Percentiles rank a stretch among this genome's conserved stretches.
Evolutionary conservation across 2,888 invertebrate species (phyloP).

Genomic region (Polyommatus iphigenia): DNA sequence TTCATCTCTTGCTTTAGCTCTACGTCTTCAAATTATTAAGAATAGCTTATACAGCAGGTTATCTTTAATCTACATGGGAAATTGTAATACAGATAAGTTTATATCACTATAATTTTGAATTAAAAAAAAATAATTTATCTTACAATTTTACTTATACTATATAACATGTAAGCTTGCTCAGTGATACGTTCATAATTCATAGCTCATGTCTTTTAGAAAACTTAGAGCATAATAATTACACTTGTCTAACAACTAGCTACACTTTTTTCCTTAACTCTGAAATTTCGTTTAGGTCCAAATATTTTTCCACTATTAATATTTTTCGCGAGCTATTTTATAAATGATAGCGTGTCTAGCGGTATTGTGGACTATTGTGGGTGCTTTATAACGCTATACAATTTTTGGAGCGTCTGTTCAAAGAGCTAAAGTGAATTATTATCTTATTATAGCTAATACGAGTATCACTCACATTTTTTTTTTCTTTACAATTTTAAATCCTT

Average conservation of each 20-base stretch:
- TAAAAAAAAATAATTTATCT: too few relatives aligned
- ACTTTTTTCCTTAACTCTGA: background rate
- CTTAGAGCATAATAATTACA: too few relatives aligned
- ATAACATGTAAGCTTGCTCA: too few relatives aligned
- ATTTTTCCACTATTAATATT: background rate
- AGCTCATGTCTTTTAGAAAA: background rate
- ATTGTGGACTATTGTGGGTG: constrained; percentile 8
- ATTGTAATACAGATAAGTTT: too few relatives aligned
- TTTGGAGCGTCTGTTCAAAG: constrained; percentile 45
- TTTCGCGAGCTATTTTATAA: constrained; percentile 1
- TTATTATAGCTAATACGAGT: constrained; percentile 51
- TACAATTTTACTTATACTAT: too few relatives aligned
- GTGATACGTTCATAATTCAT: too few relatives aligned
- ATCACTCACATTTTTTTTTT: background rate
- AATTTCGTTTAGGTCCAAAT: background rate
- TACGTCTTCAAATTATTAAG: too few relatives aligned
- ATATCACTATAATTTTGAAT: too few relatives aligned
- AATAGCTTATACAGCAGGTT: too few relatives aligned
- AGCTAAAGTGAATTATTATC: constrained; percentile 65
- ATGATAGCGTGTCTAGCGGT: constrained; percentile 19
- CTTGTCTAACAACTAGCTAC: background rate
- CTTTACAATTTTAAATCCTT: background rate
- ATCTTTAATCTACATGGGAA: too few relatives aligned
- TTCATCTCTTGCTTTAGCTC: too few relatives aligned
- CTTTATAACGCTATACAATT: constrained; percentile 7